Evolutionary conservation across 35 echinoderm and acorn worm species (phyloP).

Genomic region (Lytechinus variegatus): DNA sequence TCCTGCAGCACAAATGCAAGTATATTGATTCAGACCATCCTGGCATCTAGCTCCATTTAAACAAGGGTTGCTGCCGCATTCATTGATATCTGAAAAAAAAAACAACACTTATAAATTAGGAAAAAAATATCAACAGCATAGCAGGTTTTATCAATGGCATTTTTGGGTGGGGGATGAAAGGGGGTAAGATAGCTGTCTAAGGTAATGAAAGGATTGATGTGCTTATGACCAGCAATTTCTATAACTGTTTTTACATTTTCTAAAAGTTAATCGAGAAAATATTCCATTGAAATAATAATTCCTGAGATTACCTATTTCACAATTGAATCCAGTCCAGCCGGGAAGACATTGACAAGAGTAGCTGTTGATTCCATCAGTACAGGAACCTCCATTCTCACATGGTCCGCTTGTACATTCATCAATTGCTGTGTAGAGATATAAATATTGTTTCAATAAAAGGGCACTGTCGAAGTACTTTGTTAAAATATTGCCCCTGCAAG

Average conservation of each 20-base stretch:
- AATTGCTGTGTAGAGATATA: background rate
- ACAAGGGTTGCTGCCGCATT: slow-evolving; percentile 82
- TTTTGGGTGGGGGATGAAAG: no score
- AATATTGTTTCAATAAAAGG: no score
- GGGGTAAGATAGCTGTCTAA: no score
- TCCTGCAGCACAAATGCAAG: slow-evolving; percentile 73
- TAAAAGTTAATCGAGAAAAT: no score
- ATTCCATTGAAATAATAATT: background rate
- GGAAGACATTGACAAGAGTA: background rate
- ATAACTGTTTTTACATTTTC: no score
- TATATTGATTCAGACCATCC: slow-evolving; percentile 59
- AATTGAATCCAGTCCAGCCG: background rate
- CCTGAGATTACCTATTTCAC: background rate
- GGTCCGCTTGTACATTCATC: background rate
- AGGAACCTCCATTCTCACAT: background rate
- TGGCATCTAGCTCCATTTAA: slow-evolving; percentile 69
- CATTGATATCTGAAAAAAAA: slow-evolving; percentile 73
- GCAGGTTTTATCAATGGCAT: no score
- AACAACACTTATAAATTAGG: background rate
- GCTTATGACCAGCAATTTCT: no score
- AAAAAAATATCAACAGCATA: background rate
- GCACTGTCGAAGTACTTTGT: no score
- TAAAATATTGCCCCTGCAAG: no score
- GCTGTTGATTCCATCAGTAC: background rate
- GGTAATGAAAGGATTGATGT: no score